Percentiles rank a stretch among this genome's conserved stretches.
These are phyloP conservation scores for Drosophila jambulina DNA, from an alignment of 1,140 invertebrate genomes.

Conservation along the genomic window DNA sequence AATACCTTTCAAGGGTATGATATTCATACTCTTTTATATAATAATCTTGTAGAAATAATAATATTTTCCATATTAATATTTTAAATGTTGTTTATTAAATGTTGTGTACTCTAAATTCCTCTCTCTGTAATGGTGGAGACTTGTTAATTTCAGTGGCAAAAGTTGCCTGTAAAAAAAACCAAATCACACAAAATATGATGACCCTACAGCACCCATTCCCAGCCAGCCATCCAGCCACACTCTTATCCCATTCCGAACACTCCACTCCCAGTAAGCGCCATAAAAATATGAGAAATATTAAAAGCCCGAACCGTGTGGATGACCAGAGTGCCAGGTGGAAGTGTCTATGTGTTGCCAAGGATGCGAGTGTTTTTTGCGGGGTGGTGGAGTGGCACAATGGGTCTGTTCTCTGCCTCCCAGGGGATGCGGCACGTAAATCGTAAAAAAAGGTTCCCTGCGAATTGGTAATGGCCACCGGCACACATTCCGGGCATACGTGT, in stretches of 20 bases:
- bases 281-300: conserved; percentile 83
- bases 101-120: background rate
- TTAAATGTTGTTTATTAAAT: no score
- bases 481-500: conserved; percentile 46
- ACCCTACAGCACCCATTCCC: conserved; percentile 38
- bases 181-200: conserved; percentile 78
- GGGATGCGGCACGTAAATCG: conserved; percentile 80
- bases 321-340: conserved; percentile 44
- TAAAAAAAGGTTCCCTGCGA: conserved; percentile 74
- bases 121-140: conserved; percentile 34
- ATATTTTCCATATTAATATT: no score
- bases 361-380: conserved; percentile 20
- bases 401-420: conserved; percentile 35
- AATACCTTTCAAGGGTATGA: no score
- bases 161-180: conserved; percentile 49
- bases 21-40: no score
- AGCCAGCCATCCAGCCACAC: conserved; percentile 3
- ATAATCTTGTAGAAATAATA: no score
- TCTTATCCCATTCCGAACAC: conserved; percentile 24
- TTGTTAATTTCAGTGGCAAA: conserved; percentile 81
- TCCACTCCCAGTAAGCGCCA: conserved; percentile 46
- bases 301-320: conserved; percentile 59
- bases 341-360: conserved; percentile 39
- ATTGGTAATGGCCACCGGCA: conserved; percentile 57
- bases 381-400: conserved; percentile 25